phyloP scores from a whole-genome alignment of 2,797 vertebrate species.

The Enteromius anoplus region DNA sequence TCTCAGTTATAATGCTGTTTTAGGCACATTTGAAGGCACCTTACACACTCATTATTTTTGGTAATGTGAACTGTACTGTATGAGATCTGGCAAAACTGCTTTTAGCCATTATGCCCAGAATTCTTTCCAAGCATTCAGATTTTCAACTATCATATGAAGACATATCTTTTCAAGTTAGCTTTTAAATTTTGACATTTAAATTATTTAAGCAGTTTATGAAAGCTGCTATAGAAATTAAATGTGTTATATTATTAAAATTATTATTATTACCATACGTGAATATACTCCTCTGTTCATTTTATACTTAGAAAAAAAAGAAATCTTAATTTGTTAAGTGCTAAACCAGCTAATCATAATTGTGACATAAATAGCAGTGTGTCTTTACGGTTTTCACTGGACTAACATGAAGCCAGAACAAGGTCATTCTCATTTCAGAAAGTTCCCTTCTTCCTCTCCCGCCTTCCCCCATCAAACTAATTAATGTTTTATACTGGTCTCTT shows the following conservation, averaged over 20 bases:
- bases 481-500: conserved; percentile 54
- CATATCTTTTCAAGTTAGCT: background rate
- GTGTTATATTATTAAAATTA: background rate
- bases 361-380: conserved; percentile 33
- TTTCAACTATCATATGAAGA: background rate
- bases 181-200: background rate
- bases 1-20: background rate
- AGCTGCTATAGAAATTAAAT: background rate
- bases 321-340: background rate
- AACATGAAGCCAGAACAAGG: conserved; percentile 51
- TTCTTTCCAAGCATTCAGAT: background rate
- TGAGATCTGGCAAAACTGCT: background rate
- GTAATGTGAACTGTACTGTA: background rate
- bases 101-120: background rate
- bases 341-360: conserved; percentile 8
- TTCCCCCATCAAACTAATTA: conserved; percentile 61
- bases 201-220: background rate
- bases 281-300: background rate
- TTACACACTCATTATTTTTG: background rate
- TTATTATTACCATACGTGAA: background rate
- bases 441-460: conserved; percentile 39
- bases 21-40: background rate
- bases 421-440: conserved; percentile 53
- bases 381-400: conserved; percentile 23
- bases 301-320: background rate